A percentile compares a stretch with the other conserved stretches of the same genome.
Conservation (phyloP, 30 jellyfish, hydroid and myxozoan species). For the Phacellophora camtschatica region DNA sequence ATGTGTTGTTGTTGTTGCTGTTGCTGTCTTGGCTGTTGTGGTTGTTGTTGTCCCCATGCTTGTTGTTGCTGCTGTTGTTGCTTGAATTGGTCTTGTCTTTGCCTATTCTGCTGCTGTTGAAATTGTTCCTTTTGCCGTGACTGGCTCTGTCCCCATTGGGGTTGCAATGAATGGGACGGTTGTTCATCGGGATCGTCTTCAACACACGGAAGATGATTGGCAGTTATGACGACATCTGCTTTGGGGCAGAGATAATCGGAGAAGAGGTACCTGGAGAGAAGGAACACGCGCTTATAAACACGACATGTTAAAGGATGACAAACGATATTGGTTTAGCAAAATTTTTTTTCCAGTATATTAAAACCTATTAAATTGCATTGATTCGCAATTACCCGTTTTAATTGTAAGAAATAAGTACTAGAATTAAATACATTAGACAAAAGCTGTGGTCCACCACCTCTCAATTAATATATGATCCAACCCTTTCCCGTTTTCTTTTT, state of each 20-base stretch:
- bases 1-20: neutral
- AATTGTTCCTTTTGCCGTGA: slow-evolving; percentile 10
- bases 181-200: neutral
- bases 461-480: too few species aligned
- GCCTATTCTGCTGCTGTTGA: neutral
- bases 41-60: slow-evolving; percentile 24
- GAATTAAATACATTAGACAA: too few species aligned
- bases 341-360: too few species aligned
- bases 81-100: slow-evolving; percentile 21
- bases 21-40: slow-evolving; percentile 1
- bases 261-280: slow-evolving; percentile 25
- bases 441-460: too few species aligned
- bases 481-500: too few species aligned
- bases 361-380: too few species aligned
- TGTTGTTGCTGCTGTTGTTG: slow-evolving; percentile 31
- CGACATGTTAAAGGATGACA: too few species aligned
- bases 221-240: slow-evolving; percentile 42
- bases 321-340: too few species aligned
- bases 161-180: neutral
- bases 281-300: too few species aligned
- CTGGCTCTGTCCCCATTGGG: neutral
- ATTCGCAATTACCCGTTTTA: too few species aligned
- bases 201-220: slow-evolving; percentile 47
- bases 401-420: too few species aligned
- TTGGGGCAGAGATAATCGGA: slow-evolving; percentile 56